phyloP scores from a whole-genome alignment of 2,113 vertebrate genomes.

The Myotis davidii region DNA sequence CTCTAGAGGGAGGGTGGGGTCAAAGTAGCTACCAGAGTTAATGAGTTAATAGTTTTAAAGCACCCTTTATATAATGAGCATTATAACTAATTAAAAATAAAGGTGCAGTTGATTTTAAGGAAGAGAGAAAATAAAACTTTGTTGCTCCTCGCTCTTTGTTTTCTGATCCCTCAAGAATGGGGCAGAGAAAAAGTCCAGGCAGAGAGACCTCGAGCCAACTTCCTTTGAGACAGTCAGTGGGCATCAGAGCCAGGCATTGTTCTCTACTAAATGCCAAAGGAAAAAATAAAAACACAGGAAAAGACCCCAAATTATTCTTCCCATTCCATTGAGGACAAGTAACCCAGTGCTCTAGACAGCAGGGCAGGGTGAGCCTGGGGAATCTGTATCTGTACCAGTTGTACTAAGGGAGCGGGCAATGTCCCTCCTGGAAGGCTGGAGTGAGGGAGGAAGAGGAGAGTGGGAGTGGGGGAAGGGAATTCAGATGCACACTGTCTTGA shows the following conservation, averaged over 20 bases:
- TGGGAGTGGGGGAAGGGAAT: rapidly evolving
- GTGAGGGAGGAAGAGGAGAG: no score
- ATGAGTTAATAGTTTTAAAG: not conserved
- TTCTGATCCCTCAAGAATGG: not conserved
- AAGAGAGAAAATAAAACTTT: not conserved
- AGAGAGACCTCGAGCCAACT: not conserved
- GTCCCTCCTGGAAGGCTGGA: not conserved
- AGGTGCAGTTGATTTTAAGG: not conserved
- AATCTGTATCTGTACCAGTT: not conserved
- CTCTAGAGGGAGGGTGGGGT: not conserved
- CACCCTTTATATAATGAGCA: not conserved
- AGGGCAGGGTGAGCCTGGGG: not conserved
- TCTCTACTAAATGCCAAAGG: not conserved
- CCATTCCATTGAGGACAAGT: not conserved
- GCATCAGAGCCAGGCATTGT: not conserved
- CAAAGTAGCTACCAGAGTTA: not conserved
- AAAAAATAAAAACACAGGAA: not conserved
- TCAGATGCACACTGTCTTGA: not conserved
- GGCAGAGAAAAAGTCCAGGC: not conserved
- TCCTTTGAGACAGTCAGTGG: not conserved
- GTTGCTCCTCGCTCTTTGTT: not conserved
- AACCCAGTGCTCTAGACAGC: not conserved
- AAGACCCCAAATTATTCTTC: not conserved
- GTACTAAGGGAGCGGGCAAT: not conserved
- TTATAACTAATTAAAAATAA: not conserved